Evolutionary conservation across 2,113 vertebrate genomes (phyloP), one percentile per base, ranked within the genome.

Genomic region (Chrysochloris asiatica): DNA sequence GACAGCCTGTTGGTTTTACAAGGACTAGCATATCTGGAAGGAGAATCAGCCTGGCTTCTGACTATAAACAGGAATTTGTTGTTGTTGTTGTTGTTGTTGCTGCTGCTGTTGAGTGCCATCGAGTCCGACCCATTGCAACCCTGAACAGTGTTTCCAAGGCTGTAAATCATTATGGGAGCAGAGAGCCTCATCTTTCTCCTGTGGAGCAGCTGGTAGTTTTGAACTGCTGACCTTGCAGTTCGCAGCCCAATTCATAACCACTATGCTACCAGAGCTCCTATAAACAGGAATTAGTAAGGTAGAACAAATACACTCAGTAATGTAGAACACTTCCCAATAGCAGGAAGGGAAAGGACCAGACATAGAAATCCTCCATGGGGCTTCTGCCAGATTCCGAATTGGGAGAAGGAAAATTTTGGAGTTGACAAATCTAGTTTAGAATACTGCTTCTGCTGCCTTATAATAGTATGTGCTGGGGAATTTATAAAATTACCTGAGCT

Each of bases 31-130:
- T 65, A 61, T 94, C 90, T 93, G 85, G 83, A 88, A 93, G 86
- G 83, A 93, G 88, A 90, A 41, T 89, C 76, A 2, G 78, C 38
- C 82, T 63, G 63, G 77, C 92, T 96, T 94, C 95, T 88, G 93
- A 94, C 92, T 82, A 86, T 91, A 96, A 95, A 95, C 84, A 95
- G 59, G 89, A 97, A 95, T 94, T 93, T 95, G 86, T 52, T n/a
- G n/a, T n/a, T n/a, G n/a, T n/a, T n/a, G n/a, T n/a, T n/a, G n/a
- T n/a, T n/a, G n/a, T n/a, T n/a, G n/a, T n/a, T n/a, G n/a, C n/a
- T n/a, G n/a, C n/a, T n/a, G n/a, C n/a, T n/a, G n/a, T n/a, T n/a
- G n/a, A n/a, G n/a, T n/a, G n/a, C n/a, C n/a, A n/a, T n/a, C n/a
- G n/a, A n/a, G n/a, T n/a, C n/a, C n/a, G n/a, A n/a, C n/a, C n/a